These are phyloP conservation scores for Thereva unica DNA, from an alignment of 2,888 invertebrate genomes.

Conservation along the genomic window DNA sequence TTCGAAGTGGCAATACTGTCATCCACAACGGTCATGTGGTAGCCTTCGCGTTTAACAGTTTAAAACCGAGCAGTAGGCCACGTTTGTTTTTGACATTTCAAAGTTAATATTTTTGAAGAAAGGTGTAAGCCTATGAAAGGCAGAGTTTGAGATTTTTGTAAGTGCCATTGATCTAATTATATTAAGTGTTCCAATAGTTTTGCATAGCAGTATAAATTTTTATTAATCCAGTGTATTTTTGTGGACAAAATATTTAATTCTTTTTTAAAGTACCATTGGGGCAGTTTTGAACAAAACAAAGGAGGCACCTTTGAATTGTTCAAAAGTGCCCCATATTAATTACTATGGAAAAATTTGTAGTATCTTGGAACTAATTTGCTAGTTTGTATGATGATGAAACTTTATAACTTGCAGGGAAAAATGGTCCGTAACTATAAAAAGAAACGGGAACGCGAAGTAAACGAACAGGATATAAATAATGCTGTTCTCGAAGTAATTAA, in stretches of 20 bases:
- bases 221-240: too few relatives aligned
- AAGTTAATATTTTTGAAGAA: too few relatives aligned
- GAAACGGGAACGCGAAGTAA: neutral
- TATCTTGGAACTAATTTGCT: too few relatives aligned
- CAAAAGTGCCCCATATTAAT: neutral
- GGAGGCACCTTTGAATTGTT: conserved; percentile 3
- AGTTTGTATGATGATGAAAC: neutral
- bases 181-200: too few relatives aligned
- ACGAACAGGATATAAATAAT: conserved; percentile 1
- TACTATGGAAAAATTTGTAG: neutral
- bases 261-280: neutral
- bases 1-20: conserved; percentile 1
- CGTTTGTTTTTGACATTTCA: too few relatives aligned
- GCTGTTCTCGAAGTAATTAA: neutral
- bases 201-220: too few relatives aligned
- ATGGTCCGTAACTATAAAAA: conserved; percentile 3
- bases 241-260: too few relatives aligned
- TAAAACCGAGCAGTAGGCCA: neutral
- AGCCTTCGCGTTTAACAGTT: neutral
- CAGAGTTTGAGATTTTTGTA: too few relatives aligned
- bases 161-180: too few relatives aligned
- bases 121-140: too few relatives aligned
- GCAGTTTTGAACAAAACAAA: conserved; percentile 4
- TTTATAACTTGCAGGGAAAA: neutral
- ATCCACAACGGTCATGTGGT: neutral